A percentile compares a stretch with the other conserved stretches of the same genome.
Conservation (phyloP, 2,797 vertebrate genomes). For the Coregonus sp. region DNA sequence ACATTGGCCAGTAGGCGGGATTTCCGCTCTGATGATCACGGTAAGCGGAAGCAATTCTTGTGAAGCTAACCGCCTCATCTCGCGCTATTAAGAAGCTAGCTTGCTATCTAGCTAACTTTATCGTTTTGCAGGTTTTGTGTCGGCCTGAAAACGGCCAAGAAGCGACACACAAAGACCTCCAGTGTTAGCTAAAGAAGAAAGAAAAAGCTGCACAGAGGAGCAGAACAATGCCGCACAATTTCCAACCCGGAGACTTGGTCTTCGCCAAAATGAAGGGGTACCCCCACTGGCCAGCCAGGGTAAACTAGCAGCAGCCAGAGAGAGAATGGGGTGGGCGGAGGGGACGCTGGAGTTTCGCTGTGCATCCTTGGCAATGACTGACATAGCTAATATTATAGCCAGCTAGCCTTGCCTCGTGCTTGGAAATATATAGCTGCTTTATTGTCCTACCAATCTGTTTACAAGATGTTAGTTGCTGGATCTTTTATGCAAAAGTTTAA, state of each 20-base stretch:
- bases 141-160: constrained; percentile 64
- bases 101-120: constrained; percentile 70
- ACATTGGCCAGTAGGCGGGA: constrained; percentile 28
- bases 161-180: constrained; percentile 49
- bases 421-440: background rate
- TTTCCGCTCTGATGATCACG: constrained; percentile 53
- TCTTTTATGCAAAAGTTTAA: background rate
- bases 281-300: constrained; percentile 97
- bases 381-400: constrained; percentile 5
- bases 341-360: constrained; percentile 52
- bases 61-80: constrained; percentile 49
- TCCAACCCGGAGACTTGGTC: constrained; percentile 93
- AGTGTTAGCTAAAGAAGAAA: constrained; percentile 22
- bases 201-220: constrained; percentile 55
- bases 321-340: constrained; percentile 54
- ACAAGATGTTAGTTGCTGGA: background rate
- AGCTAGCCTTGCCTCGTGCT: background rate
- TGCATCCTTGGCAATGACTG: constrained; percentile 36
- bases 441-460: background rate
- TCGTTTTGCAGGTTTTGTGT: constrained; percentile 72
- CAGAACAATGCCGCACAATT: constrained; percentile 88
- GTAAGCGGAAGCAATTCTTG: constrained; percentile 42
- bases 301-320: constrained; percentile 73
- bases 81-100: constrained; percentile 65
- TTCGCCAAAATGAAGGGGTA: constrained; percentile 99